Percentiles rank a stretch among this genome's conserved stretches.
These are phyloP conservation scores for Poeciliopsis prolifica DNA, from an alignment of 2,113 vertebrate genomes.

Conservation along the genomic window DNA sequence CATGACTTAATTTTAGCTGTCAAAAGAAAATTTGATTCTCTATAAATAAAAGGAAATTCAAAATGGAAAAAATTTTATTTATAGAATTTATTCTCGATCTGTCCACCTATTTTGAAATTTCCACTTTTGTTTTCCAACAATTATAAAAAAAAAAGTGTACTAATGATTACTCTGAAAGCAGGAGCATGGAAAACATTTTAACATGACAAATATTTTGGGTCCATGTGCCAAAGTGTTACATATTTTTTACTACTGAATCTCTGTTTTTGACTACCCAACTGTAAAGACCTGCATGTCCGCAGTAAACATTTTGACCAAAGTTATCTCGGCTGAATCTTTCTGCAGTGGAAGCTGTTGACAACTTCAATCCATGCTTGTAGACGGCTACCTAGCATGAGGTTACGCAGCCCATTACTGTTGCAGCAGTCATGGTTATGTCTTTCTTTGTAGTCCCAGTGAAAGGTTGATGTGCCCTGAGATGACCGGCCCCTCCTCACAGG, in stretches of 20 bases:
- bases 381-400: constrained; percentile 37
- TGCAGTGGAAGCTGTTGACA: constrained; percentile 20
- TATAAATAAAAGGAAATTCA: no score
- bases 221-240: constrained; percentile 1
- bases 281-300: background rate
- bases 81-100: no score
- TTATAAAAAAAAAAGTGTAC: no score
- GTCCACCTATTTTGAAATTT: no score
- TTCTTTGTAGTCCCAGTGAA: constrained; percentile 63
- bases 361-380: constrained; percentile 35
- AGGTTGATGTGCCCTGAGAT: constrained; percentile 60
- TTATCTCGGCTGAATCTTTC: constrained; percentile 17
- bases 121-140: no score
- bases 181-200: background rate
- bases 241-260: background rate
- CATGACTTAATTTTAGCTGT: background rate
- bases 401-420: constrained; percentile 46
- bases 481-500: constrained; percentile 53
- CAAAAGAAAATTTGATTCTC: no score
- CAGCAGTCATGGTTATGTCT: constrained; percentile 59
- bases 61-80: no score
- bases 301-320: constrained; percentile 20
- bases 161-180: background rate
- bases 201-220: background rate
- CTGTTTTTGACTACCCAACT: constrained; percentile 2